Percentiles rank a stretch among this genome's conserved stretches.
These are phyloP conservation scores for Melipona bicolor DNA, from an alignment of 2,888 invertebrate genomes.

Conservation along the genomic window DNA sequence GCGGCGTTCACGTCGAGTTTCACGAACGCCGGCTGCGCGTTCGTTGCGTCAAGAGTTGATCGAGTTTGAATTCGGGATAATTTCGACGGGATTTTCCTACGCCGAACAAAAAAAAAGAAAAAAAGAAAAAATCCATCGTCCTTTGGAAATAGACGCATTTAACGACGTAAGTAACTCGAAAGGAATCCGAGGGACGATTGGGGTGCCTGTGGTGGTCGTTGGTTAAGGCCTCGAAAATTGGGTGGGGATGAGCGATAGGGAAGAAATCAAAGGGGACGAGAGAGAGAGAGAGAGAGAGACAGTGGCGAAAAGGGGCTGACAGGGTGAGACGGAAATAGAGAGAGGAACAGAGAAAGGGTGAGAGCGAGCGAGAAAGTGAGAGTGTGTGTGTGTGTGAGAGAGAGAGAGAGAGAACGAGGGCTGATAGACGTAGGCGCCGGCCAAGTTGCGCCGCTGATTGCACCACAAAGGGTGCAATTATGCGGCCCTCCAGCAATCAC, in stretches of 20 bases:
- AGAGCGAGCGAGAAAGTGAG: conserved; percentile 16
- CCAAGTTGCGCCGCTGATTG: conserved; percentile 84
- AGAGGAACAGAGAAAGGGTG: conserved; percentile 21
- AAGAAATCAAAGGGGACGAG: conserved; percentile 45
- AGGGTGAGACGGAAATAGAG: conserved; percentile 31
- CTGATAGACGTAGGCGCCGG: conserved; percentile 77
- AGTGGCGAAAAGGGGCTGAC: conserved; percentile 36
- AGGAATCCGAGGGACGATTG: conserved; percentile 64
- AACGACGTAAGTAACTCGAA: conserved; percentile 66
- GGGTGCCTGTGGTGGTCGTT: conserved; percentile 49
- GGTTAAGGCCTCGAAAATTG: conserved; percentile 40
- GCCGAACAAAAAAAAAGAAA: conserved; percentile 40
- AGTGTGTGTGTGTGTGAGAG: conserved; percentile 8
- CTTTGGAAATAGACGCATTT: conserved; percentile 53
- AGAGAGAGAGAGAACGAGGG: conserved; percentile 64
- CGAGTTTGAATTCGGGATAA: conserved; percentile 8
- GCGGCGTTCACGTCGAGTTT: neutral
- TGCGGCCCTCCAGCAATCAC: conserved; percentile 84
- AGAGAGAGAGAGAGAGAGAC: conserved; percentile 46
- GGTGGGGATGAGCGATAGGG: conserved; percentile 10
- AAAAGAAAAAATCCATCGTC: conserved; percentile 41
- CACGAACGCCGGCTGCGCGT: too few relatives aligned
- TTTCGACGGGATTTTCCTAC: neutral
- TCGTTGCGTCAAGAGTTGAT: neutral
- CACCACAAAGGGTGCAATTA: conserved; percentile 85